Base-by-base conservation (phyloP, 2,113 vertebrate genomes). In the Apodemus sylvaticus region DNA sequence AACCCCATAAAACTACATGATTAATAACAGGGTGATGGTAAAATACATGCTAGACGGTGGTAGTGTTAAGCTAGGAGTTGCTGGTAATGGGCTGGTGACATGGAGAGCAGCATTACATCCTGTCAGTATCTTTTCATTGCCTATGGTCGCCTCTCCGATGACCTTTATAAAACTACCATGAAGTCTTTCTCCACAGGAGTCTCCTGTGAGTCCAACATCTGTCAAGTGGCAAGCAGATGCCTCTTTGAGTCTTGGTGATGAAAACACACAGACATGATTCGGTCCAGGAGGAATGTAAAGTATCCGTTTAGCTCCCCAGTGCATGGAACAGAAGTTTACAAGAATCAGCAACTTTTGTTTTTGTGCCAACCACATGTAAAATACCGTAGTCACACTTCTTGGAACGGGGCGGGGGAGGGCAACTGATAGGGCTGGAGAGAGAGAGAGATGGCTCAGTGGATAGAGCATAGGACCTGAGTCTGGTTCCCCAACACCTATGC, bases 181-280 rank as follows among this genome's bases (percentile, higher is more conserved):
- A 98, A 99, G 92, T 98, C 99, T 26, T 98, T 99, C 96, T 64
- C 99, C 94, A 99, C 99, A 0, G 99, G 55, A 8, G 0, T 83
- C 79, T 58, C 26, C 3, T 86, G 64, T 86, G 73, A 53, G 45
- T 51, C 26, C 24, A n/a, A 22, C 70, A 22, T 39, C 12, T 26
- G 53, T 82, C 53, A 58, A 82, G 20, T 14, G 53, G 55, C 36
- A 39, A 60, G 53, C 24, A 24, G 34, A 34, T 81, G 78, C 51
- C 55, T 36, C 78, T 58, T 81, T 81, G 79, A 39, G 79, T 12
- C 20, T 87, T 74, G 31, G 55, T 81, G 34, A 86, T 58, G 26
- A 36, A 74, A 73, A 62, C 87, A 76, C n/a, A 62, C 68, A 96
- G 68, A 85, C 91, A 91, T 58, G 51, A 79, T 60, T 93, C 58